These are phyloP conservation scores for Nipponia nippon DNA, from an alignment of 2,113 vertebrate species.

Conservation along the genomic window DNA sequence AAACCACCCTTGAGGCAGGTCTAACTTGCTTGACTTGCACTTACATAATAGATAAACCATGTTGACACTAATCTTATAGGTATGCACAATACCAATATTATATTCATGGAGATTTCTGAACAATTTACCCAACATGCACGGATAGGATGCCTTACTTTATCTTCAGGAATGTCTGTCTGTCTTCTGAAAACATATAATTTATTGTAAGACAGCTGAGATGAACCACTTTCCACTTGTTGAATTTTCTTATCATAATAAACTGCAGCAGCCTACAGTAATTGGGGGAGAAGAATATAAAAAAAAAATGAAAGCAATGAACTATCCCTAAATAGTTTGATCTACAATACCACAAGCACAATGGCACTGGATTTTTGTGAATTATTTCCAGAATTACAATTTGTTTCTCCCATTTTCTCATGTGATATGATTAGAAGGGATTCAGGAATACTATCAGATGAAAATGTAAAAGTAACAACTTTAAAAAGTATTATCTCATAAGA, in stretches of 20 bases:
- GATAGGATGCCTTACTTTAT: background rate
- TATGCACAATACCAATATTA: background rate
- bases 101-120: slow-evolving; percentile 5
- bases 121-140: background rate
- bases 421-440: background rate
- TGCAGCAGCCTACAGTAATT: background rate
- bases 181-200: background rate
- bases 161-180: background rate
- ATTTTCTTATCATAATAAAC: background rate
- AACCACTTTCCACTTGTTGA: background rate
- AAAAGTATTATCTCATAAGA: background rate
- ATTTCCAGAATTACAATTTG: background rate
- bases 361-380: background rate
- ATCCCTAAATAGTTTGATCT: background rate
- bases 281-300: background rate
- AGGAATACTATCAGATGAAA: background rate
- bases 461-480: background rate
- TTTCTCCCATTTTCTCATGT: background rate
- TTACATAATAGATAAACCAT: background rate
- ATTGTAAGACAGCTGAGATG: background rate
- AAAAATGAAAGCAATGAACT: background rate
- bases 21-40: background rate
- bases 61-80: background rate
- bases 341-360: background rate
- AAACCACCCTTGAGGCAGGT: background rate